phyloP scores from a whole-genome alignment of 1,140 invertebrate genomes.

The Dendroctonus valens region DNA sequence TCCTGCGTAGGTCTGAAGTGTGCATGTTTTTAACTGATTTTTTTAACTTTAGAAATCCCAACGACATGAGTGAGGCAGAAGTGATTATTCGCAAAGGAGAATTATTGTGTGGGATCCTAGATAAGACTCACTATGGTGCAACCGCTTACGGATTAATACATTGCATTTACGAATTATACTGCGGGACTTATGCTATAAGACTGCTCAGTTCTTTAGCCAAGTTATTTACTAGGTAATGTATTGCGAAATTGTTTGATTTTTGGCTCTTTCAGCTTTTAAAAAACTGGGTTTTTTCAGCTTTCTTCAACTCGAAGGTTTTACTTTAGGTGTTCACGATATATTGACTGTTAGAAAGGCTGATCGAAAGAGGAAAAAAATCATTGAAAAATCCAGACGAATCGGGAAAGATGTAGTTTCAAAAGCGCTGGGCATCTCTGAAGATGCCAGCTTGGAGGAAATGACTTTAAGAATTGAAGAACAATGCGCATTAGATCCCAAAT shows the following conservation, averaged over 20 bases:
- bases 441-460: conserved; percentile 55
- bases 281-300: conserved; percentile 51
- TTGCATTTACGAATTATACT: conserved; percentile 93
- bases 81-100: conserved; percentile 89
- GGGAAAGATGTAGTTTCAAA: conserved; percentile 63
- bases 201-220: conserved; percentile 88
- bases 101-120: conserved; percentile 89
- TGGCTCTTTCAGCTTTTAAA: neutral
- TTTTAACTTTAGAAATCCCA: conserved; percentile 47
- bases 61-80: conserved; percentile 84
- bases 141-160: conserved; percentile 93
- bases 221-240: conserved; percentile 73
- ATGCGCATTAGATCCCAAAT: conserved; percentile 72
- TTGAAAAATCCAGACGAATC: conserved; percentile 63
- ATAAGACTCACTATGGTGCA: conserved; percentile 96
- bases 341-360: conserved; percentile 74
- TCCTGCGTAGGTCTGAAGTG: no score
- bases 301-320: conserved; percentile 89
- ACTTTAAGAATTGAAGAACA: conserved; percentile 68
- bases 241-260: neutral
- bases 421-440: conserved; percentile 68
- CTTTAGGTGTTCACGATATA: conserved; percentile 94
- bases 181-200: conserved; percentile 75
- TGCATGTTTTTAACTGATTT: neutral
- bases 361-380: conserved; percentile 67